These are phyloP conservation scores for Danio tinwini DNA, from an alignment of 2,797 vertebrate genomes.

Conservation along the genomic window DNA sequence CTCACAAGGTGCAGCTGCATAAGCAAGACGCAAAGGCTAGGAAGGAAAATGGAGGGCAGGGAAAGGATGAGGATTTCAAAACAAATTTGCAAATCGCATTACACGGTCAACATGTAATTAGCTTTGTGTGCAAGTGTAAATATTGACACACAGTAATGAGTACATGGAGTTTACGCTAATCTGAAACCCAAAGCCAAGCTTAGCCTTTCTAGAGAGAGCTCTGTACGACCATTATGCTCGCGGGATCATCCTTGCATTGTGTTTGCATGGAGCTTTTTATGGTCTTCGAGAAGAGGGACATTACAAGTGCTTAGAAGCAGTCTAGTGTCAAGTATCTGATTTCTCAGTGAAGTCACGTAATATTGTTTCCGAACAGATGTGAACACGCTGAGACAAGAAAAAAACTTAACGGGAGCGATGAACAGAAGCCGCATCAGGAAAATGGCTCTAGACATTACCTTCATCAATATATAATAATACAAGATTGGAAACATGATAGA, in stretches of 20 bases:
- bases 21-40: slow-evolving; percentile 15
- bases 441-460: slow-evolving; percentile 37
- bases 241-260: slow-evolving; percentile 36
- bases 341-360: slow-evolving; percentile 42
- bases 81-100: slow-evolving; percentile 58
- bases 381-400: slow-evolving; percentile 29
- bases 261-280: slow-evolving; percentile 30
- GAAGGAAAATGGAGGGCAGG: slow-evolving; percentile 24
- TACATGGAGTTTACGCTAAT: slow-evolving; percentile 55
- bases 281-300: slow-evolving; percentile 21
- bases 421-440: slow-evolving; percentile 41
- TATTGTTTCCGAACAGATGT: slow-evolving; percentile 49
- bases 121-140: slow-evolving; percentile 58
- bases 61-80: slow-evolving; percentile 51
- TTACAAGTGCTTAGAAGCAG: slow-evolving; percentile 17
- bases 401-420: slow-evolving; percentile 3
- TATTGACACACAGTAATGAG: slow-evolving; percentile 62
- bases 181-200: slow-evolving; percentile 56
- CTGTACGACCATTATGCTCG: slow-evolving; percentile 27
- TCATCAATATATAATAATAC: slow-evolving; percentile 52
- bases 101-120: slow-evolving; percentile 59
- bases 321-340: slow-evolving; percentile 27
- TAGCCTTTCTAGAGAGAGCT: slow-evolving; percentile 43
- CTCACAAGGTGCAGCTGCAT: slow-evolving; percentile 27
- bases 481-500: slow-evolving; percentile 37